phyloP scores from a whole-genome alignment of 2,113 vertebrate species.

The Sapajus apella region DNA sequence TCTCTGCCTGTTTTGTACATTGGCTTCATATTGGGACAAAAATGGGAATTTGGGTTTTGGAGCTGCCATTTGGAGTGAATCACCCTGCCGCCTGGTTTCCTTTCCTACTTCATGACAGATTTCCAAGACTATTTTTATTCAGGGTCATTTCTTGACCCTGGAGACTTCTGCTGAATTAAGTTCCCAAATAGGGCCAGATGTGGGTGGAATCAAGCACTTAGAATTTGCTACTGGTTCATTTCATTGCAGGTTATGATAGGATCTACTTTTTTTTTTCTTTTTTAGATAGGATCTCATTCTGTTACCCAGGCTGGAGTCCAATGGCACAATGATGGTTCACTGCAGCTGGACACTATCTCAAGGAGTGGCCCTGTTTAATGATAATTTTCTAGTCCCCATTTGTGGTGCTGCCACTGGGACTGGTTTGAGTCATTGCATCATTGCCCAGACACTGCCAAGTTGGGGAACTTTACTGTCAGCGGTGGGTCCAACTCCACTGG shows the following conservation, averaged over 20 bases:
- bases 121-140: conserved; percentile 81
- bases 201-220: conserved; percentile 43
- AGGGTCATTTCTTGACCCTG: conserved; percentile 80
- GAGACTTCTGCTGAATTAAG: conserved; percentile 77
- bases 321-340: no score
- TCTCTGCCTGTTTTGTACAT: conserved; percentile 77
- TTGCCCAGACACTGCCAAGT: background rate
- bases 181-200: conserved; percentile 77
- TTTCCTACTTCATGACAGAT: conserved; percentile 68
- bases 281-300: no score
- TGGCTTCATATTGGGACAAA: conserved; percentile 76
- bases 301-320: no score
- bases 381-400: background rate
- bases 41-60: conserved; percentile 77
- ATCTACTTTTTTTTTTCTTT: background rate
- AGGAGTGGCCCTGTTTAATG: background rate
- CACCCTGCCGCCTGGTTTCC: conserved; percentile 74
- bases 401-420: background rate
- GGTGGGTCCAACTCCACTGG: background rate
- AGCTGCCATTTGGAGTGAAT: conserved; percentile 79
- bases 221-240: conserved; percentile 53
- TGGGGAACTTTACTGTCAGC: background rate
- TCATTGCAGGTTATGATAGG: background rate
- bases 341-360: background rate
- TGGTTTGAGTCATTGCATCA: background rate